Conservation (phyloP, 1,140 invertebrate genomes). For the Orius laevigatus region DNA sequence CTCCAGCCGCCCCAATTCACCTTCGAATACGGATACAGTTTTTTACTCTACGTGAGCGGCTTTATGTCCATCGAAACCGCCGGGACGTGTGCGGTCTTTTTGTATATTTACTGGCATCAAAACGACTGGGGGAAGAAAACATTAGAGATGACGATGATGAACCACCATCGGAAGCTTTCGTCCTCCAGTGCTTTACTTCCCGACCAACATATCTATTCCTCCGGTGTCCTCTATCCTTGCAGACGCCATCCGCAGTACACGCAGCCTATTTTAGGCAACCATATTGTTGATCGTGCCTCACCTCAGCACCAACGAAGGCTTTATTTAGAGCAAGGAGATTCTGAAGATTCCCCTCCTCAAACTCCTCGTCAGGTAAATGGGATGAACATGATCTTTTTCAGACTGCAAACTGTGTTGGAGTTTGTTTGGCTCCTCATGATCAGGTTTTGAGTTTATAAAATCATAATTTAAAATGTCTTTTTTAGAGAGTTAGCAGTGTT, state of each 20-base stretch:
- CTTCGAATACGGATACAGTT: conserved; percentile 72
- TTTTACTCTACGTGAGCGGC: conserved; percentile 66
- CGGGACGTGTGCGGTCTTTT: conserved; percentile 69
- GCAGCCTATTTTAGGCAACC: conserved; percentile 26
- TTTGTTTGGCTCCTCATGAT: conserved; percentile 10
- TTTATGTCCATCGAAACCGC: conserved; percentile 69
- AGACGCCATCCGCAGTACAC: conserved; percentile 26
- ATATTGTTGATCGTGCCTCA: conserved; percentile 22
- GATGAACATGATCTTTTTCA: too few relatives aligned
- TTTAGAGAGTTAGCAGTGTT: conserved; percentile 18
- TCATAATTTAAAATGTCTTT: neutral
- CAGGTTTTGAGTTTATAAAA: neutral
- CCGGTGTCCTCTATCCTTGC: conserved; percentile 25
- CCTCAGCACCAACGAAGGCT: conserved; percentile 18
- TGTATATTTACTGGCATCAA: conserved; percentile 62
- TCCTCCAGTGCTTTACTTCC: conserved; percentile 13
- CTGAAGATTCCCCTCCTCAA: conserved; percentile 10
- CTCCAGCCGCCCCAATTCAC: conserved; percentile 63
- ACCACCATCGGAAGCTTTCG: conserved; percentile 25
- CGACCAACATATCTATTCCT: conserved; percentile 17
- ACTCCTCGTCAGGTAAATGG: conserved; percentile 15
- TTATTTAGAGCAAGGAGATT: conserved; percentile 18
- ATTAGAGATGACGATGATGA: conserved; percentile 24
- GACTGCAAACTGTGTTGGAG: conserved; percentile 10
- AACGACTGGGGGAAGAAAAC: conserved; percentile 31